phyloP scores from a whole-genome alignment of 2,797 vertebrate genomes.

The Mormyrus hasselquistii region DNA sequence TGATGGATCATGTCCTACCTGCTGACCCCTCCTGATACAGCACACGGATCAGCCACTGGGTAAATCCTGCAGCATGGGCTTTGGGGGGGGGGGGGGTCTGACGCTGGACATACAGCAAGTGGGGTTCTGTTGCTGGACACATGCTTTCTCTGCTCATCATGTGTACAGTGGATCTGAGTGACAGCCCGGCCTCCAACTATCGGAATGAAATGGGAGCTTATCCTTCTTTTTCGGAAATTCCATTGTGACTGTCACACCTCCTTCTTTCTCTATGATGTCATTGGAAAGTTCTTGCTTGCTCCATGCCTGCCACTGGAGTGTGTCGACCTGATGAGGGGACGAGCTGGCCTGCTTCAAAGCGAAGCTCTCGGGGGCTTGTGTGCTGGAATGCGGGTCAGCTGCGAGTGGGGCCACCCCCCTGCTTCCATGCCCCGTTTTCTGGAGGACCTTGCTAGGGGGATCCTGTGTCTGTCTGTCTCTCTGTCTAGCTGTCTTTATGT shows the following conservation, averaged over 20 bases:
- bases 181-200: neutral
- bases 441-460: neutral
- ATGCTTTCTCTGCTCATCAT: neutral
- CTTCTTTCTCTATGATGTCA: neutral
- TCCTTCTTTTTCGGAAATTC: neutral
- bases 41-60: neutral
- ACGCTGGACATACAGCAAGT: neutral
- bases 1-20: neutral
- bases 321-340: neutral
- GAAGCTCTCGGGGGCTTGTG: neutral
- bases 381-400: neutral
- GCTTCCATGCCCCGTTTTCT: neutral
- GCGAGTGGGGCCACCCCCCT: neutral
- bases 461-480: conserved; percentile 2
- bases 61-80: neutral
- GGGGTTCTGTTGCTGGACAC: neutral
- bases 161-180: neutral
- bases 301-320: neutral
- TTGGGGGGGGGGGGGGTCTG: neutral
- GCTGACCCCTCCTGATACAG: neutral
- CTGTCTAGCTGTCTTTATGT: neutral
- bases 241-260: neutral
- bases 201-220: neutral
- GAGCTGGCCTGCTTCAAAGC: neutral
- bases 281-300: neutral